These are phyloP conservation scores for Pelecanoides urinatrix DNA, from an alignment of 2,113 vertebrate species.

Conservation along the genomic window DNA sequence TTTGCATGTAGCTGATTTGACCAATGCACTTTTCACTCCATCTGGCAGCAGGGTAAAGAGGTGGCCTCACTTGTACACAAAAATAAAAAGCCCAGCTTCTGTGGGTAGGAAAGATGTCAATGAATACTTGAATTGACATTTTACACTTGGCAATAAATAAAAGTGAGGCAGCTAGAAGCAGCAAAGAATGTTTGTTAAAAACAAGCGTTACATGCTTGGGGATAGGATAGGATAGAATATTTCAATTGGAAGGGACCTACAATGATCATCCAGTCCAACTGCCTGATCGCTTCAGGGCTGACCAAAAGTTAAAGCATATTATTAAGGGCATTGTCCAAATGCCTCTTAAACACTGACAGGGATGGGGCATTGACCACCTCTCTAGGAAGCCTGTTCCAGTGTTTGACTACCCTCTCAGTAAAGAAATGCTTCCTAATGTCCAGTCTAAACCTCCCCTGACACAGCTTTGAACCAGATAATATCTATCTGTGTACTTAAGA, in stretches of 20 bases:
- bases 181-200: not conserved
- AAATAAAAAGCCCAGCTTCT: not conserved
- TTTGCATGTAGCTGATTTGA: not conserved
- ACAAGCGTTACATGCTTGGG: not conserved
- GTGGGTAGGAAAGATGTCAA: not conserved
- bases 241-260: not conserved
- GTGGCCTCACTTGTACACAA: not conserved
- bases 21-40: not conserved
- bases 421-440: not conserved
- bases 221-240: not conserved
- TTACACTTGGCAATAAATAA: not conserved
- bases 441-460: not conserved
- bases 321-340: not conserved
- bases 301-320: not conserved
- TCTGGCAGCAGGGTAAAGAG: not conserved
- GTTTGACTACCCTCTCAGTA: not conserved
- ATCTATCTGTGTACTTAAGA: not conserved
- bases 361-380: accelerated
- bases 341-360: not conserved
- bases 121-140: not conserved
- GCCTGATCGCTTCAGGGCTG: not conserved
- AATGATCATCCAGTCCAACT: not conserved
- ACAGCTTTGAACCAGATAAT: not conserved
- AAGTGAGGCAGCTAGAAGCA: not conserved
- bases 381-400: not conserved